Conservation (phyloP, 2,888 invertebrate species). For the Atrina japonica region DNA sequence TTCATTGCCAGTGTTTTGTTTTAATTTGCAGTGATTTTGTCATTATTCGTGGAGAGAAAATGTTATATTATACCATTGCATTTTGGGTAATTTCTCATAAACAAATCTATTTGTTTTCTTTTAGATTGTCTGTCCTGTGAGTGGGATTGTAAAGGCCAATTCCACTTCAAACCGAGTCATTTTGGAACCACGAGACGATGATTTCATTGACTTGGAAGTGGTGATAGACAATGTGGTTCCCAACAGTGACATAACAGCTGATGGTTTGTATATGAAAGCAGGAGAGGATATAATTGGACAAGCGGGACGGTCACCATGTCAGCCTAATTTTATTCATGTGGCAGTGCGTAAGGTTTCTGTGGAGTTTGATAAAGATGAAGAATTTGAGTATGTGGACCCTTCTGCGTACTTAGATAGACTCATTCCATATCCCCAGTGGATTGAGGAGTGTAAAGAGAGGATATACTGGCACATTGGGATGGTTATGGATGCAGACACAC, state of each 20-base stretch:
- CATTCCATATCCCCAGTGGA: slow-evolving; percentile 44
- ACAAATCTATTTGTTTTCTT: too few species aligned
- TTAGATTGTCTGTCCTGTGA: slow-evolving; percentile 29
- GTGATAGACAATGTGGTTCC: slow-evolving; percentile 41
- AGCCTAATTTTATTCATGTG: slow-evolving; percentile 42
- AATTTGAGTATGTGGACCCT: slow-evolving; percentile 41
- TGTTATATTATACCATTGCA: slow-evolving; percentile 11
- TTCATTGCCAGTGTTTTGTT: too few species aligned
- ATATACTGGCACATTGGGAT: slow-evolving; percentile 44
- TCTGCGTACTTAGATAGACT: slow-evolving; percentile 44
- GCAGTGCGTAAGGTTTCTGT: slow-evolving; percentile 21
- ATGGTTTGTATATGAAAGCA: slow-evolving; percentile 19
- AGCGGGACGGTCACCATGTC: slow-evolving; percentile 18
- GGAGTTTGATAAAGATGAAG: background rate
- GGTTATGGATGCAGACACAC: slow-evolving; percentile 16
- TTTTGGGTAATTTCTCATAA: too few species aligned
- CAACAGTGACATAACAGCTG: background rate
- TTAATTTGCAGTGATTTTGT: too few species aligned
- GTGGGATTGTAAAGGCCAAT: slow-evolving; percentile 29
- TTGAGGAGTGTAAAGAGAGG: slow-evolving; percentile 51
- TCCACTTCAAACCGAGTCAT: slow-evolving; percentile 9
- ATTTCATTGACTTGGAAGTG: slow-evolving; percentile 35
- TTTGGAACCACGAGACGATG: slow-evolving; percentile 31
- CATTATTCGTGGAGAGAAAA: slow-evolving; percentile 2
- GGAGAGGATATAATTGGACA: slow-evolving; percentile 34